phyloP scores from a whole-genome alignment of 1,140 invertebrate genomes.

The Anastatus disparis region DNA sequence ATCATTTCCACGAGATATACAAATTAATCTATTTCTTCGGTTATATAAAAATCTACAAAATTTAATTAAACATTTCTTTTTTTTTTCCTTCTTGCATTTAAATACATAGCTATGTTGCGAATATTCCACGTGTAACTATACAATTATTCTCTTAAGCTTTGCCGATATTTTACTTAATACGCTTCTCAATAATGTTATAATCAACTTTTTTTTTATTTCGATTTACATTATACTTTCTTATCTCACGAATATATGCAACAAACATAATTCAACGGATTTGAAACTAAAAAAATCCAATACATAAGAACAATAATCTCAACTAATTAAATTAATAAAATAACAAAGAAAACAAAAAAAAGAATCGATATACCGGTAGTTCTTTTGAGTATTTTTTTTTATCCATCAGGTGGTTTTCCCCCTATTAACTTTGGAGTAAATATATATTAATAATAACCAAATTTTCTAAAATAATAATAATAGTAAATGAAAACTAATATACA shows the following conservation, averaged over 20 bases:
- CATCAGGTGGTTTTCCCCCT: too few relatives aligned
- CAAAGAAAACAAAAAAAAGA: constrained; percentile 18
- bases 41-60: background rate
- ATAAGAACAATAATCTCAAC: constrained; percentile 33
- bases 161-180: too few relatives aligned
- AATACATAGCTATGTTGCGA: background rate
- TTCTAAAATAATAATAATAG: background rate
- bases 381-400: constrained; percentile 33
- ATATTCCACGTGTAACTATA: constrained; percentile 10
- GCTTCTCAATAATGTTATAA: background rate
- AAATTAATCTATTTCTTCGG: background rate
- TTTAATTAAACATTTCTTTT: constrained; percentile 11
- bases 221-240: background rate
- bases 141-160: too few relatives aligned
- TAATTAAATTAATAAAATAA: constrained; percentile 36
- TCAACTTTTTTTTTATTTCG: too few relatives aligned
- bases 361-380: background rate
- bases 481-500: background rate
- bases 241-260: constrained; percentile 18
- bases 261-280: constrained; percentile 21
- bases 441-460: constrained; percentile 8
- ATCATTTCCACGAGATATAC: background rate
- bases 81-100: too few relatives aligned
- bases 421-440: constrained; percentile 17
- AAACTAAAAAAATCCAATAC: constrained; percentile 19